These are phyloP conservation scores for Camelus bactrianus DNA, from an alignment of 2,113 vertebrate genomes.

Conservation along the genomic window DNA sequence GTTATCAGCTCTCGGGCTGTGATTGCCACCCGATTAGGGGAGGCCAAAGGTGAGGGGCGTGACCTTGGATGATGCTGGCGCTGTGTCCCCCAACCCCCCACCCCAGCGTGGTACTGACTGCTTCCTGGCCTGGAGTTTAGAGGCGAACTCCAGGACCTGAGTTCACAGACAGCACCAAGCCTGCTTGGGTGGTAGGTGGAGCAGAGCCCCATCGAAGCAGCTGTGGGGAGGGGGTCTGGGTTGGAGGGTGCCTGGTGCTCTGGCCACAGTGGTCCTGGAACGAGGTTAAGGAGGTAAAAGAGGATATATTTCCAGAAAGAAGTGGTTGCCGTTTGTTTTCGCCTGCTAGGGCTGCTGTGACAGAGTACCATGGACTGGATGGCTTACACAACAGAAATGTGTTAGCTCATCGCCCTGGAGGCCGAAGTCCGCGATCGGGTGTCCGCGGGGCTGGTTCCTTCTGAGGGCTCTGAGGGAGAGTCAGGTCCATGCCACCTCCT, in stretches of 20 bases:
- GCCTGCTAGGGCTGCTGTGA: background rate
- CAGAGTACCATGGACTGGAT: background rate
- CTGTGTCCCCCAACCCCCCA: background rate
- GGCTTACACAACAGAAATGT: background rate
- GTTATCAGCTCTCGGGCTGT: conserved; percentile 62
- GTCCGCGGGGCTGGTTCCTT: background rate
- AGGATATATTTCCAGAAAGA: background rate
- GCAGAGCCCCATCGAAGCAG: background rate
- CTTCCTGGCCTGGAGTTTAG: conserved; percentile 54
- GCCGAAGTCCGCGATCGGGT: background rate
- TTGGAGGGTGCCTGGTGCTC: background rate
- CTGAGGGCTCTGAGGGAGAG: background rate
- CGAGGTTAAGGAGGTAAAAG: background rate
- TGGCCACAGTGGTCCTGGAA: background rate
- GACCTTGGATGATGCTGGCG: background rate
- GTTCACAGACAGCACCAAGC: background rate
- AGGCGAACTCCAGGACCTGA: background rate
- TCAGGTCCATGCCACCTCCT: accelerated
- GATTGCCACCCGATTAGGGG: background rate
- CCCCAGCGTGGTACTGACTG: background rate
- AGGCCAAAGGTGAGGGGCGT: conserved; percentile 26
- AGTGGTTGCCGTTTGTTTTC: background rate
- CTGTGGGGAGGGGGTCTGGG: background rate
- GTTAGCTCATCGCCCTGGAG: background rate
- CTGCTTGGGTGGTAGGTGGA: background rate